phyloP scores from a whole-genome alignment of 1,140 invertebrate genomes.

The Achroia grisella region DNA sequence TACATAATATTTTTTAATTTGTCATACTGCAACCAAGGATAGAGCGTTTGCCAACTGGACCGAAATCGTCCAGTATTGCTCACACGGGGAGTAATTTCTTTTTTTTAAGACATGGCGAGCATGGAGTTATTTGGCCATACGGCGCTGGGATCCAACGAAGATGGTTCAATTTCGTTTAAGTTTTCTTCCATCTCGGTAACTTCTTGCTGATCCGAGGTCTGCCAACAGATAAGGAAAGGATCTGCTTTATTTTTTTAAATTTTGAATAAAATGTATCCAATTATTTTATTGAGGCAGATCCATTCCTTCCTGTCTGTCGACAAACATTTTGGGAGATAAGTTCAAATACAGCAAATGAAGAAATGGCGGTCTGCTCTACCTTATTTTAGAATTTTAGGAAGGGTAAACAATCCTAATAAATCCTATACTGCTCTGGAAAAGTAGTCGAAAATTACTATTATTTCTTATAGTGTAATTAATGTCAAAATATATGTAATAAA shows the following conservation, averaged over 20 bases:
- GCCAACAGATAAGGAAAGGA: slow-evolving; percentile 82
- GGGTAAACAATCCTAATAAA: background rate
- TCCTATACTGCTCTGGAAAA: too few relatives aligned
- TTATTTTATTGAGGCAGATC: slow-evolving; percentile 40
- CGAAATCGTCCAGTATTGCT: slow-evolving; percentile 79
- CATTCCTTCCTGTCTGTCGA: slow-evolving; percentile 49
- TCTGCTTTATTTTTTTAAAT: slow-evolving; percentile 31
- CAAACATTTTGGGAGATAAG: slow-evolving; percentile 10
- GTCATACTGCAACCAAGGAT: slow-evolving; percentile 82
- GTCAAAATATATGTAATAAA: too few relatives aligned
- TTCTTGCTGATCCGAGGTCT: slow-evolving; percentile 58
- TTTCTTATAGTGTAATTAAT: too few relatives aligned
- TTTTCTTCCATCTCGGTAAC: slow-evolving; percentile 10
- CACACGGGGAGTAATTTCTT: slow-evolving; percentile 10
- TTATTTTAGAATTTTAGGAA: slow-evolving; percentile 7
- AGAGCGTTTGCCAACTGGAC: slow-evolving; percentile 77
- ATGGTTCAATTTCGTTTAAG: slow-evolving; percentile 3
- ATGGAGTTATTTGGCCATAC: slow-evolving; percentile 11
- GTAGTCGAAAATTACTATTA: too few relatives aligned
- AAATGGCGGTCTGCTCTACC: slow-evolving; percentile 62
- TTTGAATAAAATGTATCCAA: background rate
- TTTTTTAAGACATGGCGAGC: slow-evolving; percentile 19
- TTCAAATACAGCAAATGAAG: slow-evolving; percentile 27
- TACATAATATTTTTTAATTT: slow-evolving; percentile 80
- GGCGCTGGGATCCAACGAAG: slow-evolving; percentile 17